Evolutionary conservation across 2,113 vertebrate genomes (phyloP).

Genomic region (Gopherus evgoodei): DNA sequence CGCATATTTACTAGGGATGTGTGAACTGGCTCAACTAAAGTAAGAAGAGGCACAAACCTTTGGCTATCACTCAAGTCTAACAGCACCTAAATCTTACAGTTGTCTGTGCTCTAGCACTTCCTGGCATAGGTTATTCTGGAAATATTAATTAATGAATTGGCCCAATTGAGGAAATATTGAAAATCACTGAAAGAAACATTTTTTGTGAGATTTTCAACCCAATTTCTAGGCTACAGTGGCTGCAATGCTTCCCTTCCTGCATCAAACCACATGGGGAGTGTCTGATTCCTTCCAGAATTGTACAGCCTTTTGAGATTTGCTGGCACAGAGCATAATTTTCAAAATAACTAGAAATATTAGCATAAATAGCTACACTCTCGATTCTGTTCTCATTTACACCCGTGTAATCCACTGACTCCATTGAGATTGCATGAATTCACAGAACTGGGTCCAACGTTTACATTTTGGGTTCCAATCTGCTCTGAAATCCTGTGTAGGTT

Average conservation of each 20-base stretch:
- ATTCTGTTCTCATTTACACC: neutral
- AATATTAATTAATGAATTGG: neutral
- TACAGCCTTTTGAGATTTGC: neutral
- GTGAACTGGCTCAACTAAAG: conserved; percentile 51
- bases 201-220: neutral
- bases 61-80: neutral
- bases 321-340: conserved; percentile 8
- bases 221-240: conserved; percentile 2
- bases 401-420: neutral
- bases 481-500: fast-evolving
- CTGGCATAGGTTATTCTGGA: neutral
- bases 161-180: conserved; percentile 1
- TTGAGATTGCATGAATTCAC: fast-evolving
- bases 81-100: neutral
- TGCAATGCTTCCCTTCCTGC: conserved; percentile 45
- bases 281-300: neutral
- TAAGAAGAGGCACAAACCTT: conserved; percentile 38
- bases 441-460: neutral
- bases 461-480: neutral
- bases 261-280: neutral
- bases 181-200: neutral
- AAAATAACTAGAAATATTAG: conserved; percentile 32
- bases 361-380: conserved; percentile 1
- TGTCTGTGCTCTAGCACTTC: neutral
- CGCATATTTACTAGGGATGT: neutral